A percentile compares a stretch with the other conserved stretches of the same genome.
phyloP scores from a whole-genome alignment of 2,888 invertebrate genomes.

The Aphrophora alni region DNA sequence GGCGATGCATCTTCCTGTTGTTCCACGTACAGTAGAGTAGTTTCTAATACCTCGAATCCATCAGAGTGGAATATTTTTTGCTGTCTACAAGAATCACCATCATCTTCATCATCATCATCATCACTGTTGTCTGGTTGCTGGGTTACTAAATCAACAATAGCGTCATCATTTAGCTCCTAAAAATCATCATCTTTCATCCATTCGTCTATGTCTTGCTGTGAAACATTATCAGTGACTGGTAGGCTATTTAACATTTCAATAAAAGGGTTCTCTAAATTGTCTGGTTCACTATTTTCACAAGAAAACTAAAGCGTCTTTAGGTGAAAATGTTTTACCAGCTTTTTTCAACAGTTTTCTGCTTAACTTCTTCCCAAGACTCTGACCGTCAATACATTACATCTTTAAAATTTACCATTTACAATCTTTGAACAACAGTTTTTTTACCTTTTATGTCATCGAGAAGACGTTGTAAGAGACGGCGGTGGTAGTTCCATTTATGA shows the following conservation, averaged over 20 bases:
- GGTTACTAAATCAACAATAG: too few species aligned
- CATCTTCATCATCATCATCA: too few species aligned
- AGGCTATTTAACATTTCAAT: neutral
- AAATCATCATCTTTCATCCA: too few species aligned
- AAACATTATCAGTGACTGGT: neutral
- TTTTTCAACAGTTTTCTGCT: neutral
- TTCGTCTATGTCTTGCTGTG: too few species aligned
- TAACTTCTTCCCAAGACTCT: neutral
- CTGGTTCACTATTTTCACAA: neutral
- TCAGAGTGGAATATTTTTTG: too few species aligned
- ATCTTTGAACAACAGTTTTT: neutral
- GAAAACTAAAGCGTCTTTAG: neutral
- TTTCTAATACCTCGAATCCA: too few species aligned
- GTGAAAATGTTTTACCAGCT: neutral
- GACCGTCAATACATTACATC: neutral
- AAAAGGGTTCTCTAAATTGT: neutral
- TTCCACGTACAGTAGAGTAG: too few species aligned
- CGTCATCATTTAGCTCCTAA: too few species aligned
- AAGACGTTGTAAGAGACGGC: neutral
- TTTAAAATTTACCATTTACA: neutral
- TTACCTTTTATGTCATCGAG: neutral
- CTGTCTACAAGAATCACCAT: too few species aligned
- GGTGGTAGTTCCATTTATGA: neutral
- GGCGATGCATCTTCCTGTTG: too few species aligned
- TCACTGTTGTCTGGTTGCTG: too few species aligned